A percentile compares a stretch with the other conserved stretches of the same genome.
phyloP scores from a whole-genome alignment of 92 coral and sea anemone genomes.

The Scolanthus callimorphus region DNA sequence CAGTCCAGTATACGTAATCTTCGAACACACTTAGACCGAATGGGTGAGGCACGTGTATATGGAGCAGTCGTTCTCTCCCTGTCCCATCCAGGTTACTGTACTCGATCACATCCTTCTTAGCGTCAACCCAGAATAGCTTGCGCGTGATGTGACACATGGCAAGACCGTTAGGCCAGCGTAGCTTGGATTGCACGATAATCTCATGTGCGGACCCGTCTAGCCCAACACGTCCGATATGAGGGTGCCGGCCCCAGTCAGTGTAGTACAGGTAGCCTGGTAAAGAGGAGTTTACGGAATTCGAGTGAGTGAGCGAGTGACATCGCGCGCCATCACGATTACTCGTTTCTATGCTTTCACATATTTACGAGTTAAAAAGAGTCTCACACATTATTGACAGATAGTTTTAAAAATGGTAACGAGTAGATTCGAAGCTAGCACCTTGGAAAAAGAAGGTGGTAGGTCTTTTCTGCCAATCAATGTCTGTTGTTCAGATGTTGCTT shows the following conservation, averaged over 20 bases:
- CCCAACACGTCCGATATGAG: slow-evolving; percentile 79
- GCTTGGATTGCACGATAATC: slow-evolving; percentile 38
- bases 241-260: slow-evolving; percentile 73
- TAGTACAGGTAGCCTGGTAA: slow-evolving; percentile 72
- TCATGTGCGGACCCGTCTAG: slow-evolving; percentile 77
- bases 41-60: slow-evolving; percentile 53
- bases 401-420: no score
- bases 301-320: no score
- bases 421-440: no score
- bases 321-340: no score
- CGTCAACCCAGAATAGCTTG: slow-evolving; percentile 92
- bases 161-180: slow-evolving; percentile 78
- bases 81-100: slow-evolving; percentile 74
- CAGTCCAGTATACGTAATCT: slow-evolving; percentile 82
- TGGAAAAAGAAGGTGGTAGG: no score
- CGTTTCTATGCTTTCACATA: no score
- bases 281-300: no score
- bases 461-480: no score
- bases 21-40: slow-evolving; percentile 78
- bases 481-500: no score
- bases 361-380: no score
- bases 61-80: slow-evolving; percentile 41
- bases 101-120: slow-evolving; percentile 71
- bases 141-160: slow-evolving; percentile 64
- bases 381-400: no score